phyloP scores from a whole-genome alignment of 2,797 vertebrate genomes.

The Staurois parvus region DNA sequence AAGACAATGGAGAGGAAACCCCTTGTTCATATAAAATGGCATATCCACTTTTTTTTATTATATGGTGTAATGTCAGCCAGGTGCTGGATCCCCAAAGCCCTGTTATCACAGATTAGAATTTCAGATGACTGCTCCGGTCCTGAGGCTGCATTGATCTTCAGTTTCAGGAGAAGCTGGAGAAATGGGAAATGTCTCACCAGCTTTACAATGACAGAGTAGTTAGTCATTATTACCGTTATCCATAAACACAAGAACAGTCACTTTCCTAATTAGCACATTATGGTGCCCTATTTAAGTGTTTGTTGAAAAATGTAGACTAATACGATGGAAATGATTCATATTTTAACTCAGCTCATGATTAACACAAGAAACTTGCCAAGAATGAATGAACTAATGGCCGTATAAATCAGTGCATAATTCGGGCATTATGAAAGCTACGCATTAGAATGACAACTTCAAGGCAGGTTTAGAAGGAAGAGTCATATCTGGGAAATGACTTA shows the following conservation, averaged over 20 bases:
- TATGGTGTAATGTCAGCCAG: constrained; percentile 13
- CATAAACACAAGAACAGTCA: constrained; percentile 53
- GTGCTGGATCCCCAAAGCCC: constrained; percentile 14
- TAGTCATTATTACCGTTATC: constrained; percentile 63
- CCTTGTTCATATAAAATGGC: not conserved
- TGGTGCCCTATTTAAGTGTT: constrained; percentile 42
- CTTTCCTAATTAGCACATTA: constrained; percentile 62
- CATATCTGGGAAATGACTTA: constrained; percentile 35
- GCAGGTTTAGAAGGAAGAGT: constrained; percentile 43
- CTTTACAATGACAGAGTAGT: constrained; percentile 65
- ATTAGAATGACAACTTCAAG: constrained; percentile 23
- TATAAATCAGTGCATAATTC: constrained; percentile 52
- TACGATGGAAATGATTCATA: constrained; percentile 55
- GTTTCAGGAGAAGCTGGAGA: constrained; percentile 64
- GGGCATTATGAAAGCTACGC: constrained; percentile 38
- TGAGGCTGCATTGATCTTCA: constrained; percentile 61
- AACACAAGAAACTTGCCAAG: constrained; percentile 55
- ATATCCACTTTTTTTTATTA: constrained; percentile 14
- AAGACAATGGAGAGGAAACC: constrained; percentile 17
- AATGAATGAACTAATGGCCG: constrained; percentile 45
- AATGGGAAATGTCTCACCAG: constrained; percentile 63
- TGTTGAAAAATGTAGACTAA: constrained; percentile 39
- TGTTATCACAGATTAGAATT: constrained; percentile 57
- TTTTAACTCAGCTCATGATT: constrained; percentile 44
- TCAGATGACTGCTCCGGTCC: constrained; percentile 57